Conservation (phyloP, 1,140 invertebrate genomes). For the Ganaspis sp. region DNA sequence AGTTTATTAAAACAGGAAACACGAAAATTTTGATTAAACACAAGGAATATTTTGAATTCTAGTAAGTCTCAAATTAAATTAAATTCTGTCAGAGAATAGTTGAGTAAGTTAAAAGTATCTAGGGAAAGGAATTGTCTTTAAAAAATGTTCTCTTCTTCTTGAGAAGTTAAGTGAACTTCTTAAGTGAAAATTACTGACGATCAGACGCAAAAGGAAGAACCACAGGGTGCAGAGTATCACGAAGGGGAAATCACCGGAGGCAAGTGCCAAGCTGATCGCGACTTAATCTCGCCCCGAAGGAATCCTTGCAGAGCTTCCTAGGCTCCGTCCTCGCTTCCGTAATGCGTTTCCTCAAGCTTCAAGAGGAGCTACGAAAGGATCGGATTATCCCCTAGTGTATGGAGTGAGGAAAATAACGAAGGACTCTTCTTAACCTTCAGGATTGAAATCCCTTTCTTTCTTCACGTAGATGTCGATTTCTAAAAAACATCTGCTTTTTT, state of each 20-base stretch:
- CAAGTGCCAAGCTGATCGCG: slow-evolving; percentile 26
- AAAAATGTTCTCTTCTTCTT: neutral
- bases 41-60: too few species aligned
- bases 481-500: neutral
- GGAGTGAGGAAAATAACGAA: slow-evolving; percentile 32
- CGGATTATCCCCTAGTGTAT: slow-evolving; percentile 33
- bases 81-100: neutral
- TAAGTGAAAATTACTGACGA: slow-evolving; percentile 29
- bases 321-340: neutral
- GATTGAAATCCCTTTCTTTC: neutral
- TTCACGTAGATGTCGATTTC: neutral
- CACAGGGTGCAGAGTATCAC: neutral
- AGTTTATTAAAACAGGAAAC: too few species aligned
- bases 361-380: slow-evolving; percentile 30
- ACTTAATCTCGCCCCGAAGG: slow-evolving; percentile 24
- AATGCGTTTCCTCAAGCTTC: slow-evolving; percentile 28
- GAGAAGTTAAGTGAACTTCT: neutral
- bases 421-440: slow-evolving; percentile 30
- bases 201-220: slow-evolving; percentile 23
- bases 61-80: too few species aligned
- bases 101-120: neutral
- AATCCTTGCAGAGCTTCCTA: neutral
- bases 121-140: too few species aligned
- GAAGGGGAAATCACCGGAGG: slow-evolving; percentile 15
- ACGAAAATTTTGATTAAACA: too few species aligned